Percentiles rank a stretch among this genome's conserved stretches.
Conservation (phyloP, 30 jellyfish, hydroid and myxozoan species). For the Chrysaora quinquecirrha region DNA sequence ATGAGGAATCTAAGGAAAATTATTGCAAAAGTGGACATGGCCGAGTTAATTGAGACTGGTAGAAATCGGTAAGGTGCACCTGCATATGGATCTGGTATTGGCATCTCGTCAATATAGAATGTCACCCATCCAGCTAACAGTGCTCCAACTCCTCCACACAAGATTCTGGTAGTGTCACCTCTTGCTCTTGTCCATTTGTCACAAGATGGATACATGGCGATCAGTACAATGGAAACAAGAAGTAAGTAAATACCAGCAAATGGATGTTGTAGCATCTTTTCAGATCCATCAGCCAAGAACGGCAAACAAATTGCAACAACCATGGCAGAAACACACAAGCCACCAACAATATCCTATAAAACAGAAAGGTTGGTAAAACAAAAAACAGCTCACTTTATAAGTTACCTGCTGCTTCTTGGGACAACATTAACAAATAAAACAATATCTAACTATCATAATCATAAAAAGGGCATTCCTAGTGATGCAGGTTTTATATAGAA, state of each 20-base stretch:
- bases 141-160: slow-evolving; percentile 96
- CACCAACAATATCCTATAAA: slow-evolving; percentile 88
- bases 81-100: slow-evolving; percentile 87
- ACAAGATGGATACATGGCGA: slow-evolving; percentile 78
- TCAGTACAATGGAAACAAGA: slow-evolving; percentile 65
- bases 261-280: slow-evolving; percentile 57
- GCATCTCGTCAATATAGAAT: slow-evolving; percentile 77
- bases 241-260: slow-evolving; percentile 82
- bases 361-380: too few species aligned
- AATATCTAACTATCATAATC: too few species aligned
- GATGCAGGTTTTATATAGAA: too few species aligned
- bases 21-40: slow-evolving; percentile 21
- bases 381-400: too few species aligned
- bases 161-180: slow-evolving; percentile 91
- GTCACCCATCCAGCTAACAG: slow-evolving; percentile 79
- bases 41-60: slow-evolving; percentile 15
- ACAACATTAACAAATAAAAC: too few species aligned
- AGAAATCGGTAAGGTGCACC: slow-evolving; percentile 68
- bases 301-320: slow-evolving; percentile 81
- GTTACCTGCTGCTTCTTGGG: too few species aligned
- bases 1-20: slow-evolving; percentile 52
- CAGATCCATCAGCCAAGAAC: slow-evolving; percentile 78
- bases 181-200: slow-evolving; percentile 92
- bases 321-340: slow-evolving; percentile 80
- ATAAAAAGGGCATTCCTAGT: too few species aligned